Base-by-base conservation (phyloP, 1,140 invertebrate species). In the Caenorhabditis briggsae region DNA sequence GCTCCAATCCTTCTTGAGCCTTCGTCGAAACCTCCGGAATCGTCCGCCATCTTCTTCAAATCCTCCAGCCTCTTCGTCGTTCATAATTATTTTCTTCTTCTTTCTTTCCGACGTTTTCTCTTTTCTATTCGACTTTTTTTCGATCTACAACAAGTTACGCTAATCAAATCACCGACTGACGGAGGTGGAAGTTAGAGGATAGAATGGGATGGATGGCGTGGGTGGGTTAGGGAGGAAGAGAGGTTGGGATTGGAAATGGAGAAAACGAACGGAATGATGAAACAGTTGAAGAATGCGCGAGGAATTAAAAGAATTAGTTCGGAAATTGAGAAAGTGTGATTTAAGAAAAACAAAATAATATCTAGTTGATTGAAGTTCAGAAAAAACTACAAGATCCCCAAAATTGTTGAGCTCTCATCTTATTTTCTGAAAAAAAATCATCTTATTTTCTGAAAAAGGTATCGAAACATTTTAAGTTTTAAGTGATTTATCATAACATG, bases 111-210 rank as follows among this genome's bases (percentile, higher is more conserved):
- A 33, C 33, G 33, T 33, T 3, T 46, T 46, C 65, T n/a, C 18
- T 18, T 18, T 46, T 46, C 65, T 48, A n/a, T 58, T 58, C n/a
- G 16, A n/a, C 65, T 46, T 48, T 43, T 33, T 74, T 74, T 46
- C 11, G 65, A 20, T 74, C 65, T 74, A 74, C 65, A 74, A 74
- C 65, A 74, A 74, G 65, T 74, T 74, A 74, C 41, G 65, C 65
- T 74, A 74, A 74, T 74, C 43, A 74, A 74, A 74, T 74, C 65
- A 74, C 41, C 65, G 41, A 74, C 41, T 25, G 41, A 74, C 65
- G 33, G 18, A 43, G 65, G 65, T 41, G 33, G 65, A 48, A 46
- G 16, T 18, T 58, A 58, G 56, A 58, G 56, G 56, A 58, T 58
- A n/a, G 56, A 53, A 58, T 58, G 56, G n/a, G 56, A 53, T 53